Evolutionary conservation across 23 tunicate species (phyloP).

Genomic region (Oikopleura vanhoeffeni): DNA sequence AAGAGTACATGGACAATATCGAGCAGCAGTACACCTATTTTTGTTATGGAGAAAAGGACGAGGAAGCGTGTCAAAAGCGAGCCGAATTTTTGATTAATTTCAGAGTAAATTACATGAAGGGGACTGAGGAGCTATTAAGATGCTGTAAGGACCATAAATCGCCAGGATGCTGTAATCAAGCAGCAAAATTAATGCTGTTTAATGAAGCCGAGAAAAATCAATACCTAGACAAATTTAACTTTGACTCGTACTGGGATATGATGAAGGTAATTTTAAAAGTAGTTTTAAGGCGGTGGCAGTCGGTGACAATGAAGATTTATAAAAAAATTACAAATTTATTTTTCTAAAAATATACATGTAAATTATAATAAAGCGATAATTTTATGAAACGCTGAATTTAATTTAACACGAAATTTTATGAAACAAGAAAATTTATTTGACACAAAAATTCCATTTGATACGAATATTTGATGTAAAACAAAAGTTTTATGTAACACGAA

Average conservation of each 20-base stretch:
- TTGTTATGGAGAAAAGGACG: constrained; percentile 9
- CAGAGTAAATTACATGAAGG: neutral
- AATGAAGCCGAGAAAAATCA: neutral
- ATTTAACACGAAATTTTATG: too few species aligned
- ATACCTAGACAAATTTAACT: neutral
- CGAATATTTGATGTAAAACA: too few species aligned
- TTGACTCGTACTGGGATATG: neutral
- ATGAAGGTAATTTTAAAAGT: too few species aligned
- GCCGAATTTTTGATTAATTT: constrained; percentile 2
- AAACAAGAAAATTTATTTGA: too few species aligned
- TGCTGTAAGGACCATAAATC: neutral
- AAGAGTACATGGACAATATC: neutral
- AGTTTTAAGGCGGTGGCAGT: too few species aligned
- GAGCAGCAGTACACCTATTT: constrained; percentile 15
- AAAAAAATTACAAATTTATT: too few species aligned
- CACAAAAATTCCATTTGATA: too few species aligned
- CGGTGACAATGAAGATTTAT: too few species aligned
- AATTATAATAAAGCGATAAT: too few species aligned
- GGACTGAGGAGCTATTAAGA: neutral
- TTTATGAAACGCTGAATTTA: too few species aligned
- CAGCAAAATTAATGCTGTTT: neutral
- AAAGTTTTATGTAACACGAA: too few species aligned
- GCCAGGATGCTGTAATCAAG: neutral
- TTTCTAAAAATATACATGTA: too few species aligned
- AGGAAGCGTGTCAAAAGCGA: constrained; percentile 9